Evolutionary conservation across 2,797 vertebrate species (phyloP).

Genomic region (Setipinna tenuifilis): DNA sequence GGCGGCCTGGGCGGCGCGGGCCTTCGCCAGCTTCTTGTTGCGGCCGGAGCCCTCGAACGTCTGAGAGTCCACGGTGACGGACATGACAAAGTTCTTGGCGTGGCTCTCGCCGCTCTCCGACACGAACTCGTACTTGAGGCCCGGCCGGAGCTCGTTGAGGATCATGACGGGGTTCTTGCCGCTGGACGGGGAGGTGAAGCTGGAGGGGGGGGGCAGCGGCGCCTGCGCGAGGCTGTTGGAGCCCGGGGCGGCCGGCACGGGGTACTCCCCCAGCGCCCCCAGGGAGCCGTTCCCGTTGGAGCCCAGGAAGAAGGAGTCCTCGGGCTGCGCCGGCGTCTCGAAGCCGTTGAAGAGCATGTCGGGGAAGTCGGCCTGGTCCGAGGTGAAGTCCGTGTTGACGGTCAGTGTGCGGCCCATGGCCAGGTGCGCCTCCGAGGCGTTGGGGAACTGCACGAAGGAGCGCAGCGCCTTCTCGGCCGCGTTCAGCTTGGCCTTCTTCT

Average conservation of each 20-base stretch:
- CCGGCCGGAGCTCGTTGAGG: constrained; percentile 94
- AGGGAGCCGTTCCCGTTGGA: constrained; percentile 89
- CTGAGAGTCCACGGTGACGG: constrained; percentile 91
- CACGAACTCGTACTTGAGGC: constrained; percentile 96
- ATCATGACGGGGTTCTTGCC: constrained; percentile 99
- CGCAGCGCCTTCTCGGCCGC: constrained; percentile 94
- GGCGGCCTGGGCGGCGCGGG: constrained; percentile 92
- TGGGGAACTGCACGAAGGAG: constrained; percentile 97
- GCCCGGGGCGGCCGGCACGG: constrained; percentile 74
- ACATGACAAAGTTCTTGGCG: constrained; percentile 98
- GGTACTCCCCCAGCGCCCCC: constrained; percentile 84
- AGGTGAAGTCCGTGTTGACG: constrained; percentile 93
- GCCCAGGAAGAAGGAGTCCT: constrained; percentile 85
- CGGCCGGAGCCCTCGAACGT: constrained; percentile 95
- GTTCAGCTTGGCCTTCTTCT: constrained; percentile 96
- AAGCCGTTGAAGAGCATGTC: constrained; percentile 97
- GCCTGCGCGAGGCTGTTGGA: constrained; percentile 82
- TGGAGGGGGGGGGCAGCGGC: constrained; percentile 77
- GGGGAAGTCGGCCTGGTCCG: constrained; percentile 94
- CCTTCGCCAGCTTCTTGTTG: constrained; percentile 97
- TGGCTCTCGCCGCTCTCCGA: constrained; percentile 98
- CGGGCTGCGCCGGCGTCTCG: constrained; percentile 83
- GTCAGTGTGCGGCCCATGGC: constrained; percentile 95
- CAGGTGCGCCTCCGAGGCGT: constrained; percentile 93
- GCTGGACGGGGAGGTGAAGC: constrained; percentile 82